Evolutionary conservation across 2,888 invertebrate species (phyloP).

Genomic region (Diaperis boleti): DNA sequence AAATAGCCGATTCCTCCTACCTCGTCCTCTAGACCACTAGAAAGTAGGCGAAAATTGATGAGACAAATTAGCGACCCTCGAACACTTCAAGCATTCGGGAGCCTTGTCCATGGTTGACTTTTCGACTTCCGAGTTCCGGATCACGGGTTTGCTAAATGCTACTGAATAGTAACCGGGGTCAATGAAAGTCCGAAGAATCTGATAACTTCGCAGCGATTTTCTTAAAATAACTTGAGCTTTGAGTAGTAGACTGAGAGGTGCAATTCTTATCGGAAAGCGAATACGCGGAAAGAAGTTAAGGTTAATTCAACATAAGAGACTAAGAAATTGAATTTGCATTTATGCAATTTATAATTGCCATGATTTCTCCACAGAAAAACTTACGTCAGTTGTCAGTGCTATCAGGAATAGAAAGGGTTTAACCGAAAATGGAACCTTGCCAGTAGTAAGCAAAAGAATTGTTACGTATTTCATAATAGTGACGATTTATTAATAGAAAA

Average conservation of each 20-base stretch:
- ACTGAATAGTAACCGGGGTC: background rate
- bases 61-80: constrained; percentile 3
- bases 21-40: background rate
- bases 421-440: too few species aligned
- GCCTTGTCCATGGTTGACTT: constrained; percentile 5
- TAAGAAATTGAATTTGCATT: background rate
- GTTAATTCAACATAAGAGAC: background rate
- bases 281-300: background rate
- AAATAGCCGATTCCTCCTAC: too few species aligned
- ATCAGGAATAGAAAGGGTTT: too few species aligned
- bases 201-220: background rate
- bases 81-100: background rate
- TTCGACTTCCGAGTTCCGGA: constrained; percentile 6
- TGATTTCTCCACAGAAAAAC: background rate
- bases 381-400: too few species aligned
- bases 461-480: too few species aligned
- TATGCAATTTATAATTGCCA: background rate
- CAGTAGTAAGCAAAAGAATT: too few species aligned
- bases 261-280: background rate
- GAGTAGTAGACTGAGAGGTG: background rate
- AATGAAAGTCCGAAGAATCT: background rate
- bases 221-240: background rate
- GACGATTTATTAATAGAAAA: too few species aligned
- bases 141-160: background rate
- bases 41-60: background rate